Evolutionary conservation across 2,888 invertebrate genomes (phyloP).

Genomic region (Leucania comma): DNA sequence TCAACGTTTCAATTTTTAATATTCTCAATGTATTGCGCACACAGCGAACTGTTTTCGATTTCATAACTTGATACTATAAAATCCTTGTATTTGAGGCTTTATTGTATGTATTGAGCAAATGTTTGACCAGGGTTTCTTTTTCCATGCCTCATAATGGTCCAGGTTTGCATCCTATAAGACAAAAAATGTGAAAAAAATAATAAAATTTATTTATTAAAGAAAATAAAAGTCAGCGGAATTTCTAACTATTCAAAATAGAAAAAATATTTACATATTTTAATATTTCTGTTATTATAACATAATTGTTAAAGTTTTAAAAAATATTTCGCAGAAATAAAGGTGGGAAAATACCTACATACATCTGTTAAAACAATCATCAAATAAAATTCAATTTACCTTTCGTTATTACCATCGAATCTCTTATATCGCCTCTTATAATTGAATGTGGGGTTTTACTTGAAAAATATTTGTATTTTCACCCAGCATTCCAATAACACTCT

Average conservation of each 20-base stretch:
- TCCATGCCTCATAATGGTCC: constrained; percentile 76
- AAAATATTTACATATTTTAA: no score
- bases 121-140: constrained; percentile 70
- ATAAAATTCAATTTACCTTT: constrained; percentile 28
- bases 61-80: constrained; percentile 72
- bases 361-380: no score
- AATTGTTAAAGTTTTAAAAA: no score
- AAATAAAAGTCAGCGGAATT: no score
- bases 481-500: constrained; percentile 80
- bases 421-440: constrained; percentile 79
- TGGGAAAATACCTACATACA: no score
- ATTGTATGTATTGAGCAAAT: constrained; percentile 65
- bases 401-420: constrained; percentile 70
- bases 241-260: no score
- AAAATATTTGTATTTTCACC: constrained; percentile 79
- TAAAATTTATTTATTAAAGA: neutral
- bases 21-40: constrained; percentile 71
- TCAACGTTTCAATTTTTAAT: no score
- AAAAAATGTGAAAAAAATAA: neutral
- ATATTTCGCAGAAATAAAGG: no score
- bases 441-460: constrained; percentile 80
- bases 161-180: constrained; percentile 71
- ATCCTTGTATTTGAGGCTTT: constrained; percentile 68
- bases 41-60: constrained; percentile 75
- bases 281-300: no score